Conservation (phyloP, 2,113 vertebrate species). For the Octodon degus region DNA sequence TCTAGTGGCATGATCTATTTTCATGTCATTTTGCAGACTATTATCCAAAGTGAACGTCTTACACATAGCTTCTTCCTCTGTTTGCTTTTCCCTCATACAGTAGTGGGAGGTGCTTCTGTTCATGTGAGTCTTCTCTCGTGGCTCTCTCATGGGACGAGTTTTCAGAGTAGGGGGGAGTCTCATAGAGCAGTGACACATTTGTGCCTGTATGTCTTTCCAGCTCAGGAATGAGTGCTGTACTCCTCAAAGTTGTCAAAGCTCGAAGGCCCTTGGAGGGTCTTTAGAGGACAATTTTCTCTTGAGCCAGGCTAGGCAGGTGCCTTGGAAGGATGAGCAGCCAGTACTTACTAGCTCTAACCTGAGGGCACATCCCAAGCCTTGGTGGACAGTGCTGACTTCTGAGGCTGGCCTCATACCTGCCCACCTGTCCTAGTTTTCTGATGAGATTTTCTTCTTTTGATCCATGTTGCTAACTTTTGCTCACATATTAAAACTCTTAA, state of each 20-base stretch:
- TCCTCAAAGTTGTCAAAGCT: background rate
- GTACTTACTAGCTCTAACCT: background rate
- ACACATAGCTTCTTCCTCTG: background rate
- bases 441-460: background rate
- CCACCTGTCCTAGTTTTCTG: background rate
- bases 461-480: background rate
- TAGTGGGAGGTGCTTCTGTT: background rate
- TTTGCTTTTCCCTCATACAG: background rate
- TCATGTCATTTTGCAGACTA: background rate
- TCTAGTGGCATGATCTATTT: background rate
- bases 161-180: constrained; percentile 27
- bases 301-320: background rate
- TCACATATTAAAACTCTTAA: background rate
- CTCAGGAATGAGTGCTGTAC: background rate
- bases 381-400: background rate
- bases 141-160: background rate
- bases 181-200: background rate
- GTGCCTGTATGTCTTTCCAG: background rate
- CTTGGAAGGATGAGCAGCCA: background rate
- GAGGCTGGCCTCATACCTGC: background rate
- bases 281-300: background rate
- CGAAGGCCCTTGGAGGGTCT: background rate
- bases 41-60: background rate
- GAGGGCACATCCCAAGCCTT: background rate
- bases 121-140: background rate